Base-by-base conservation (phyloP, 2,797 vertebrate species). In the Melanotaenia maccullochi region DNA sequence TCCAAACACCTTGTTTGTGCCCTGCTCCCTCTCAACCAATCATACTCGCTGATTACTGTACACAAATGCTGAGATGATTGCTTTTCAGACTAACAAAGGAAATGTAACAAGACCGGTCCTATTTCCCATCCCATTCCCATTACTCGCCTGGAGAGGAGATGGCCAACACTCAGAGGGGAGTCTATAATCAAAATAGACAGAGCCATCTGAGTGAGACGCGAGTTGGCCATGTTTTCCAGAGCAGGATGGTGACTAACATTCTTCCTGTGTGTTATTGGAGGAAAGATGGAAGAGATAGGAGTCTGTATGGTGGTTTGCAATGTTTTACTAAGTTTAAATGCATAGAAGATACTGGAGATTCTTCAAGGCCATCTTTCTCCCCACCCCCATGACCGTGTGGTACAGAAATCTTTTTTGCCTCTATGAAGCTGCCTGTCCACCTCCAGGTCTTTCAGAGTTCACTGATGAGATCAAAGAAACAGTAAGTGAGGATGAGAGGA, bases 151-250 rank as follows among this genome's bases (percentile, higher is more conserved):
- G 57, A 75, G 78, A 79, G 77, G 75, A 83, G 64, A 79, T 42
- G 51, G 77, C 75, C 75, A 69, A 68, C 79, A 60, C 82, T 74
- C 65, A 0, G 69, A 60, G 73, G 87, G 82, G 59, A 75, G 78
- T 79, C 76, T 75, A 60, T 76, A 78, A 86, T 89, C 70, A 85
- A 75, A 85, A 82, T 75, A 82, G 81, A 87, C 82, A 65, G 82
- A 85, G 76, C 74, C 59, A 74, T 83, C 68, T 52, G 71, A 80
- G 49, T 59, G 33, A 59, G 73, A 76, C 1, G 5, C 30, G 60
- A 78, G 76, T 83, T 44, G 5, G 84, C 84, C 77, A 78, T 40
- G 79, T 67, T 71, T 32, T 68, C 65, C 42, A 62, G 58, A 70
- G 60, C 35, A 38, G 28, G 20, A 44, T 14, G n/a, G 71, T 68